Percentiles rank a stretch among this genome's conserved stretches.
Evolutionary conservation across 2,113 vertebrate species (phyloP).

Genomic region (Nothobranchius kuhntae): DNA sequence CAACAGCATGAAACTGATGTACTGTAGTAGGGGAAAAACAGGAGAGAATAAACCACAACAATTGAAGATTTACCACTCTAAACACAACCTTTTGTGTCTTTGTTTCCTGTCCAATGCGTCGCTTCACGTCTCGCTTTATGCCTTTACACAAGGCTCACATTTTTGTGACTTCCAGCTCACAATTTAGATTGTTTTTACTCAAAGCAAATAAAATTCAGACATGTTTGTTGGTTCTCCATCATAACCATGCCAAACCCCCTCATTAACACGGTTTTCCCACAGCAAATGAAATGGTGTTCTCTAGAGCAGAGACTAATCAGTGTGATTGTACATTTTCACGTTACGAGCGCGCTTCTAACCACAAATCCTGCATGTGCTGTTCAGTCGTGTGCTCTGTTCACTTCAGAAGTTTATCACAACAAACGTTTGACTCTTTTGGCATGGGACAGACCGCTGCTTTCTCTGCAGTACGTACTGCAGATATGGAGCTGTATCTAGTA

Average conservation of each 20-base stretch:
- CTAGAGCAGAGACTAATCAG: constrained; percentile 36
- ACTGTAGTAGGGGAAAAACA: constrained; percentile 41
- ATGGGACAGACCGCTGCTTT: constrained; percentile 51
- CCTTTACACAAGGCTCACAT: not conserved
- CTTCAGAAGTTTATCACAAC: not conserved
- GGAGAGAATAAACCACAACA: constrained; percentile 63
- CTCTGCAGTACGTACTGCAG: constrained; percentile 65
- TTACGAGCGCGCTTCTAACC: not conserved
- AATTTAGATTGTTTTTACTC: not conserved
- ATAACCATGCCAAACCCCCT: too few relatives aligned
- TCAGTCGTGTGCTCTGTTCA: not conserved
- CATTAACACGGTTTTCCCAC: constrained; percentile 1
- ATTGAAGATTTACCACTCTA: constrained; percentile 41
- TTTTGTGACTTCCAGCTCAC: not conserved
- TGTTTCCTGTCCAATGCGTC: constrained; percentile 55
- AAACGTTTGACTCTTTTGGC: constrained; percentile 22
- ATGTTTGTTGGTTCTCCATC: not conserved
- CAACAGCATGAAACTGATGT: constrained; percentile 37
- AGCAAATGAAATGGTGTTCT: constrained; percentile 32
- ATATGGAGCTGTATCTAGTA: constrained; percentile 63
- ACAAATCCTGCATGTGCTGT: not conserved
- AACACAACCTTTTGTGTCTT: constrained; percentile 24
- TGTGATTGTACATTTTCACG: constrained; percentile 7
- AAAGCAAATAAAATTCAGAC: not conserved
- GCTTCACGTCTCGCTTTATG: constrained; percentile 10